Percentiles rank a stretch among this genome's conserved stretches.
Conservation (phyloP, 2,113 vertebrate genomes). For the Pteronura brasiliensis region DNA sequence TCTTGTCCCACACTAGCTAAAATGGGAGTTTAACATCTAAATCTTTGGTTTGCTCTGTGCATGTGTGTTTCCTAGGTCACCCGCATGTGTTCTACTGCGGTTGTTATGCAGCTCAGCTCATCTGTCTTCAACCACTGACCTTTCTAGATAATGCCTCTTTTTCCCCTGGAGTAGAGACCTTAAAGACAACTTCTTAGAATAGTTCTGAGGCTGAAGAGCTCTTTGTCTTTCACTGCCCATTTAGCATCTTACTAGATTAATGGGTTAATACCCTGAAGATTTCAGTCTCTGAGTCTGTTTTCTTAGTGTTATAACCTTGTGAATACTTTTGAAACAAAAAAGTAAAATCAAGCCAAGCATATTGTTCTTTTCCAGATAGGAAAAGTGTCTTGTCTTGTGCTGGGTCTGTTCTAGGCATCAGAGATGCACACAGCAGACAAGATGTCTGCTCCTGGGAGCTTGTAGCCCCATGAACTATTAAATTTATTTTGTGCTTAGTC, state of each 20-base stretch:
- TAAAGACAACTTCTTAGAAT: slow-evolving; percentile 36
- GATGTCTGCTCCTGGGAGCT: neutral
- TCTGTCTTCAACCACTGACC: slow-evolving; percentile 38
- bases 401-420: neutral
- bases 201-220: neutral
- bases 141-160: slow-evolving; percentile 51
- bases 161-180: slow-evolving; percentile 34
- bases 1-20: neutral
- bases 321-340: slow-evolving; percentile 47
- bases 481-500: slow-evolving; percentile 53
- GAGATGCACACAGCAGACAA: neutral
- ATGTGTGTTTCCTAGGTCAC: neutral
- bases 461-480: neutral
- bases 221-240: neutral
- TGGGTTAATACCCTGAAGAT: neutral
- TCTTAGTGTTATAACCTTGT: slow-evolving; percentile 14
- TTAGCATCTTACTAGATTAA: neutral
- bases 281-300: slow-evolving; percentile 32
- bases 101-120: slow-evolving; percentile 29
- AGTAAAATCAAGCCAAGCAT: neutral
- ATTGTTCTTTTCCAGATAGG: neutral
- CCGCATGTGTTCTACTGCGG: neutral
- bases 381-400: neutral
- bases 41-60: neutral
- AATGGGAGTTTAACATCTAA: neutral